These are phyloP conservation scores for Pycnomerus fuliginosus DNA, from an alignment of 2,888 invertebrate species.

Conservation along the genomic window DNA sequence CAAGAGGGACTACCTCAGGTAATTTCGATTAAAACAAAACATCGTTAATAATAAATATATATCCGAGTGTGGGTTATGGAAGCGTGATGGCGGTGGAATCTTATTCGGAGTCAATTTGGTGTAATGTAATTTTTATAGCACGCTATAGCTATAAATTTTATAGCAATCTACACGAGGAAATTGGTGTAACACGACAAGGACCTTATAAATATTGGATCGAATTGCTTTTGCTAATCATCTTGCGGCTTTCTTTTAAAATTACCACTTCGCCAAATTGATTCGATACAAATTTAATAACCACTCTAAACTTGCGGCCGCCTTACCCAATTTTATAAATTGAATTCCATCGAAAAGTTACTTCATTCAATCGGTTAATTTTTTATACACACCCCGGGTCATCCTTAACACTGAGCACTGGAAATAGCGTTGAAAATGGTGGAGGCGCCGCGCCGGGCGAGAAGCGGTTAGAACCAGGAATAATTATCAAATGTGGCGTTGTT, in stretches of 20 bases:
- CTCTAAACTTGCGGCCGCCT: too few relatives aligned
- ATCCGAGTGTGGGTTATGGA: constrained; percentile 14
- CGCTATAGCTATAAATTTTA: constrained; percentile 48
- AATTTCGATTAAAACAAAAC: constrained; percentile 23
- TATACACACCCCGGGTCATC: too few relatives aligned
- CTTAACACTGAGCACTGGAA: too few relatives aligned
- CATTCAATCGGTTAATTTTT: too few relatives aligned
- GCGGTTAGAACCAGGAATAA: too few relatives aligned
- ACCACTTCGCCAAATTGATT: constrained; percentile 25
- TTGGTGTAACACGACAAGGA: constrained; percentile 42
- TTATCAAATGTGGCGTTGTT: too few relatives aligned
- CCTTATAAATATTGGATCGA: constrained; percentile 45
- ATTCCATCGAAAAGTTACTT: too few relatives aligned
- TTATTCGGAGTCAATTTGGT: constrained; percentile 48
- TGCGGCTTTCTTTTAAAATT: constrained; percentile 27
- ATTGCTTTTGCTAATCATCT: constrained; percentile 39
- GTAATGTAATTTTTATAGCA: constrained; percentile 51
- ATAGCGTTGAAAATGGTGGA: too few relatives aligned
- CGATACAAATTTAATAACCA: constrained; percentile 22
- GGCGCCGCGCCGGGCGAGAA: too few relatives aligned
- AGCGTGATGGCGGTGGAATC: constrained; percentile 26
- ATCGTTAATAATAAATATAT: background rate
- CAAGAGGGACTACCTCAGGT: constrained; percentile 91
- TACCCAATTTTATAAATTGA: too few relatives aligned
- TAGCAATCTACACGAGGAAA: constrained; percentile 48